phyloP scores from a whole-genome alignment of 2,113 vertebrate species.

The Brevimyrus niger region DNA sequence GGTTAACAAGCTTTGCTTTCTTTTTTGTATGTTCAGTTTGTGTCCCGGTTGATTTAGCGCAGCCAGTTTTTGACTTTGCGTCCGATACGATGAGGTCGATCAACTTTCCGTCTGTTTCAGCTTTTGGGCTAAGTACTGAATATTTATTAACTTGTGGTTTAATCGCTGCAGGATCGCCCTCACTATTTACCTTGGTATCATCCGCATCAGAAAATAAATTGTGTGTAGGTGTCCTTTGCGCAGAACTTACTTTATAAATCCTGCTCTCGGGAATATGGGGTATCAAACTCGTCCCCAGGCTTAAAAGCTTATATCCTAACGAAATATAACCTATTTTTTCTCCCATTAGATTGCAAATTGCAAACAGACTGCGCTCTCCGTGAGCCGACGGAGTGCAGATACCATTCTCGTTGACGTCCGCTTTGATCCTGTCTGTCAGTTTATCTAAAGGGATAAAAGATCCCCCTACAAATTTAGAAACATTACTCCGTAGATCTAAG shows the following conservation, averaged over 20 bases:
- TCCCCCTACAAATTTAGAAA: constrained; percentile 59
- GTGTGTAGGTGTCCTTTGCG: not conserved
- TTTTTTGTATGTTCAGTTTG: constrained; percentile 24
- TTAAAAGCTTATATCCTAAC: constrained; percentile 65
- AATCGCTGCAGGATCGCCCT: not conserved
- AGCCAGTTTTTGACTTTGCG: not conserved
- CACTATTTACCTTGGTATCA: not conserved
- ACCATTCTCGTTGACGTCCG: constrained; percentile 41
- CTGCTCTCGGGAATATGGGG: constrained; percentile 39
- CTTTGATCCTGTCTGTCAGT: constrained; percentile 45
- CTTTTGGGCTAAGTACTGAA: constrained; percentile 19
- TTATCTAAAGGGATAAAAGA: constrained; percentile 60
- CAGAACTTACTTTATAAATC: constrained; percentile 4
- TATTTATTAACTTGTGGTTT: not conserved
- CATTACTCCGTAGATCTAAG: constrained; percentile 54
- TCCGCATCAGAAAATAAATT: not conserved
- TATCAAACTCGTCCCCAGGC: constrained; percentile 53
- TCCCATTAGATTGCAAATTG: constrained; percentile 53
- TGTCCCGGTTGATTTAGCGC: not conserved
- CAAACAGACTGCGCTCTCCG: constrained; percentile 48
- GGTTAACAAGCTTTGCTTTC: not conserved
- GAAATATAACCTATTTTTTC: constrained; percentile 58
- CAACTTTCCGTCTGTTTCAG: constrained; percentile 3
- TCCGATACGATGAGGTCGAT: constrained; percentile 17
- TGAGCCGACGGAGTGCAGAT: constrained; percentile 38